These are phyloP conservation scores for Gnathonemus longibarbis DNA, from an alignment of 2,113 vertebrate species.

Conservation along the genomic window DNA sequence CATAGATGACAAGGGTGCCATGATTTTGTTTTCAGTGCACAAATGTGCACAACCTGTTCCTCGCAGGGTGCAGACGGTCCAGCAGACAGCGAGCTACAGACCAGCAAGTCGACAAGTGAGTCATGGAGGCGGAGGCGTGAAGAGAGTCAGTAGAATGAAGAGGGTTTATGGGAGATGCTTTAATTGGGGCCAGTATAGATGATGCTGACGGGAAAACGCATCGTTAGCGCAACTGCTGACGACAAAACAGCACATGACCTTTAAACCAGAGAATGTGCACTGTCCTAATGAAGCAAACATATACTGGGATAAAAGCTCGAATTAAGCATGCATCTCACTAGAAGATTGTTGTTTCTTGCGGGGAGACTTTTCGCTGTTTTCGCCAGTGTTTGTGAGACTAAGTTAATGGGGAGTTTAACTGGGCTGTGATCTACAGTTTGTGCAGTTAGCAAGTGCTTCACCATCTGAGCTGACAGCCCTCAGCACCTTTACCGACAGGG, in stretches of 20 bases:
- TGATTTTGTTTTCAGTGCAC: not conserved
- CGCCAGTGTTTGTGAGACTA: constrained; percentile 20
- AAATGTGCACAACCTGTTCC: constrained; percentile 1
- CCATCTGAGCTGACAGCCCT: not conserved
- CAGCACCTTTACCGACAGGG: not conserved
- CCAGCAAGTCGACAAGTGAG: not conserved
- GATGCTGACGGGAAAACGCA: not conserved
- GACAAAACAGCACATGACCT: not conserved
- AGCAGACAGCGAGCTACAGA: not conserved
- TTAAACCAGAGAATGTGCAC: not conserved
- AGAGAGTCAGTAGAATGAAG: not conserved
- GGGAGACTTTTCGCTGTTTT: constrained; percentile 27
- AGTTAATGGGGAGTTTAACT: constrained; percentile 47
- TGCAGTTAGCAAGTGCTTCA: not conserved
- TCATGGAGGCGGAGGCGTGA: not conserved
- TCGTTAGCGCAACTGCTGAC: not conserved
- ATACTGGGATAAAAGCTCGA: not conserved
- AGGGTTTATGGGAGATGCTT: not conserved
- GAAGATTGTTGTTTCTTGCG: not conserved
- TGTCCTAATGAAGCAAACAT: not conserved
- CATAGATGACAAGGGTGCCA: not conserved
- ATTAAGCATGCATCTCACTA: not conserved
- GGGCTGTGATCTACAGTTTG: not conserved
- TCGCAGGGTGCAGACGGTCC: not conserved
- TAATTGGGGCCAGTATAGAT: not conserved